Evolutionary conservation across 2,113 vertebrate species (phyloP).

Genomic region (Sialia sialis): DNA sequence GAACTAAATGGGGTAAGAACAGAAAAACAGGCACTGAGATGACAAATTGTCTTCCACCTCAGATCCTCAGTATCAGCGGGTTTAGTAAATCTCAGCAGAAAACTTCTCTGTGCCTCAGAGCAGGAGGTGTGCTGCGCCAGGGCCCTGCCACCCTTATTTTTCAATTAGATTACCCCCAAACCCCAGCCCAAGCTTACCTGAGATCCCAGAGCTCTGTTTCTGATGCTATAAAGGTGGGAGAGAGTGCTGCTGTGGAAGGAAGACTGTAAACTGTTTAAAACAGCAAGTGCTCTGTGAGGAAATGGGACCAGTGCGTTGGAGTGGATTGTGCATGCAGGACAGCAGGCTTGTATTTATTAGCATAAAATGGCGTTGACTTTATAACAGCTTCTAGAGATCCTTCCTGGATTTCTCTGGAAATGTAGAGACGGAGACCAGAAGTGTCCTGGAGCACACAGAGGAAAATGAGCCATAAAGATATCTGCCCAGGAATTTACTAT

Average conservation of each 20-base stretch:
- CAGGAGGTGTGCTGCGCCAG: background rate
- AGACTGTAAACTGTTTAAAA: background rate
- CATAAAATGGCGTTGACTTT: background rate
- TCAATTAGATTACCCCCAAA: background rate
- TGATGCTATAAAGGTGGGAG: background rate
- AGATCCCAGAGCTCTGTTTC: background rate
- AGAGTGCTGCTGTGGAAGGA: background rate
- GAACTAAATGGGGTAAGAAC: background rate
- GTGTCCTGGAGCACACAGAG: background rate
- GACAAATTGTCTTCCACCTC: background rate
- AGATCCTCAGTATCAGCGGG: background rate
- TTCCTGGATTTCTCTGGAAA: background rate
- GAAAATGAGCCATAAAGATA: background rate
- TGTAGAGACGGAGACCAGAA: background rate
- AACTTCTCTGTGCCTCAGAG: background rate
- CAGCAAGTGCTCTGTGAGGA: background rate
- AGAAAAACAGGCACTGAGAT: background rate
- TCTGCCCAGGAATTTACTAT: background rate
- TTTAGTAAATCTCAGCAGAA: background rate
- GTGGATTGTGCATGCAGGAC: background rate
- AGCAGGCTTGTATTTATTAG: background rate
- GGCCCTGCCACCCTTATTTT: background rate
- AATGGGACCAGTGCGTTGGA: background rate
- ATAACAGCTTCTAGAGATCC: background rate
- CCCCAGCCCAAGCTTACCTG: background rate